A percentile compares a stretch with the other conserved stretches of the same genome.
Conservation (phyloP, 2,113 vertebrate genomes). For the Pristiophorus japonicus region DNA sequence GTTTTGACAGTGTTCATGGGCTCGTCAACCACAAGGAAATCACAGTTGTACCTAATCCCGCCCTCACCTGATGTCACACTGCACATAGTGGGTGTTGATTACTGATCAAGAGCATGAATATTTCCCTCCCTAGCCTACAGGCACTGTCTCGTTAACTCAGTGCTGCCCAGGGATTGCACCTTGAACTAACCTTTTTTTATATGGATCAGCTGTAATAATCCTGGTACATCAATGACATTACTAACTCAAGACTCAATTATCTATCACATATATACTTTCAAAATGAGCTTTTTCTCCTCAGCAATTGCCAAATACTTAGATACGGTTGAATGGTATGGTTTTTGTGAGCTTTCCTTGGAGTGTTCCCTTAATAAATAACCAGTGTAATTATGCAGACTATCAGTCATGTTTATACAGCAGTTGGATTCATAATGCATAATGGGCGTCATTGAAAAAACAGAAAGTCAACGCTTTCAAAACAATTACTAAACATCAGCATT, state of each 20-base stretch:
- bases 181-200: not conserved
- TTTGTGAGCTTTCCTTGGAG: not conserved
- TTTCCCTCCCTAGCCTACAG: conserved; percentile 11
- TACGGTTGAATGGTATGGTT: not conserved
- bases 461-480: not conserved
- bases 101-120: not conserved
- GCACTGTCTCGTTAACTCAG: not conserved
- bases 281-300: not conserved
- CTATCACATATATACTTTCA: not conserved
- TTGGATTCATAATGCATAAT: not conserved
- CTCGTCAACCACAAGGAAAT: not conserved
- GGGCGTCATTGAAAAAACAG: not conserved
- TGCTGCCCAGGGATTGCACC: not conserved
- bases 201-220: not conserved
- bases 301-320: not conserved
- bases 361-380: not conserved
- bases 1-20: not conserved
- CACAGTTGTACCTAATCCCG: not conserved
- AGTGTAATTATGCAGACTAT: not conserved
- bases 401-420: not conserved
- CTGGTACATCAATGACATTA: not conserved
- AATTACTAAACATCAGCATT: not conserved
- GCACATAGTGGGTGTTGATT: not conserved
- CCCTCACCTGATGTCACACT: not conserved
- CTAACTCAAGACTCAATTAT: not conserved